Base-by-base conservation (phyloP, 2,888 invertebrate species). In the Pycnomerus fuliginosus region DNA sequence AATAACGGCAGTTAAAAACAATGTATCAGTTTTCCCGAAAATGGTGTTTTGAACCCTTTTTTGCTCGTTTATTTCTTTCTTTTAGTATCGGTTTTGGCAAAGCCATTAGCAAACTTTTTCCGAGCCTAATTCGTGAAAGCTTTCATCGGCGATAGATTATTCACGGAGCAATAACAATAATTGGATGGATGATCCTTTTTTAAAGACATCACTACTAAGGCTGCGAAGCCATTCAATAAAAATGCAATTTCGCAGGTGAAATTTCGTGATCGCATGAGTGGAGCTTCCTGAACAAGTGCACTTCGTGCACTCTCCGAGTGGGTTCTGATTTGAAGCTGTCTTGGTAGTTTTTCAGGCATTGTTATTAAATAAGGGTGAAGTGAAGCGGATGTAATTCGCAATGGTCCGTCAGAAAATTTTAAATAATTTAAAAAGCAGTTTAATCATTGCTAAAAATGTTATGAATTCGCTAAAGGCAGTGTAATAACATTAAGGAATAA, bases 301-400 rank as follows among this genome's bases (percentile, higher is more conserved):
- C 50, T 39, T 39, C 45, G 41, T 34, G 24, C 25, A 28, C 27
- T 33, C 28, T 13, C 15, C 34, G 30, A 17, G 17, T 24, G 16
- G 42, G 48, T 36, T 50, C 39, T 40, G 55, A 55, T 60, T 60
- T 55, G 45, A 45, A 56, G 52, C 56, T 48, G 56, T 45, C 52
- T n/a, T 55, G 38, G 29, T 50, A 58, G 55, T 61, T 58, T 55
- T 60, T 56, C 57, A 56, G 46, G 50, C 58, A 62, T 61, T 66
- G 62, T 67, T 68, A 68, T 67, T 68, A 67, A 67, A 68, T 67
- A 65, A 65, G 62, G 64, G 67, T 66, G 65, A 65, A 65, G 57
- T 66, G 65, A 61, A 57, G 62, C 59, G 64, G 45, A 60, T 39
- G 53, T 68, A 66, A 67, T 65, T n/a, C 55, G 58, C 55, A 55